Evolutionary conservation across 1,140 invertebrate genomes (phyloP).

Genomic region (Pseudomyrmex sp.): DNA sequence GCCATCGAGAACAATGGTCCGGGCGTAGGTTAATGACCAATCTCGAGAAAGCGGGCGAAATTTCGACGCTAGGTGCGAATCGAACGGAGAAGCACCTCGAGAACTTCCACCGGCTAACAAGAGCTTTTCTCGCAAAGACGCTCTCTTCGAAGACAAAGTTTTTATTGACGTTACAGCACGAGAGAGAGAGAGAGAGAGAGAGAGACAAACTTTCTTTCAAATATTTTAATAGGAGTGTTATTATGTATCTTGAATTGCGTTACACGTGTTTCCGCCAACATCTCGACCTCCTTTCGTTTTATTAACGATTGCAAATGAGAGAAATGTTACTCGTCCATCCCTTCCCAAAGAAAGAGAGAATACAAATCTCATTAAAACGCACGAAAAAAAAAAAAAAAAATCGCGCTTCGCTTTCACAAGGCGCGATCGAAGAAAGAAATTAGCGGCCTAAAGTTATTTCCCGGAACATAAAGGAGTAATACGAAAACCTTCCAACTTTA

Average conservation of each 20-base stretch:
- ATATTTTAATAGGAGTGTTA: not conserved
- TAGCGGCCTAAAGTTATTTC: not conserved
- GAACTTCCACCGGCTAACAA: constrained; percentile 67
- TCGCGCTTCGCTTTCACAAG: too few relatives aligned
- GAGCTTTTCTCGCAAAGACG: constrained; percentile 25
- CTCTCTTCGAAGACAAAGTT: constrained; percentile 48
- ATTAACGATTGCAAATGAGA: not conserved
- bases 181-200: not conserved
- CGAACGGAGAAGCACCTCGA: constrained; percentile 35
- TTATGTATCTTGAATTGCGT: constrained; percentile 36
- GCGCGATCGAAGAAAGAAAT: constrained; percentile 1
- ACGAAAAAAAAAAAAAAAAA: constrained; percentile 5
- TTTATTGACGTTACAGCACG: constrained; percentile 43
- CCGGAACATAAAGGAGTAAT: not conserved
- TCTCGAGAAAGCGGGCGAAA: constrained; percentile 71
- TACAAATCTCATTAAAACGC: too few relatives aligned
- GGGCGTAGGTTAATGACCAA: constrained; percentile 78
- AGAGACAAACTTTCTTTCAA: constrained; percentile 9
- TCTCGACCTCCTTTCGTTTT: not conserved
- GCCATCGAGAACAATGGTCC: constrained; percentile 76
- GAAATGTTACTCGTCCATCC: not conserved
- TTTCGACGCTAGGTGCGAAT: constrained; percentile 58
- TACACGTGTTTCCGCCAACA: not conserved
- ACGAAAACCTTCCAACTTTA: not conserved
- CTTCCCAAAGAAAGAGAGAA: too few relatives aligned